phyloP scores from a whole-genome alignment of 2,797 vertebrate species.

The Falco berigora region DNA sequence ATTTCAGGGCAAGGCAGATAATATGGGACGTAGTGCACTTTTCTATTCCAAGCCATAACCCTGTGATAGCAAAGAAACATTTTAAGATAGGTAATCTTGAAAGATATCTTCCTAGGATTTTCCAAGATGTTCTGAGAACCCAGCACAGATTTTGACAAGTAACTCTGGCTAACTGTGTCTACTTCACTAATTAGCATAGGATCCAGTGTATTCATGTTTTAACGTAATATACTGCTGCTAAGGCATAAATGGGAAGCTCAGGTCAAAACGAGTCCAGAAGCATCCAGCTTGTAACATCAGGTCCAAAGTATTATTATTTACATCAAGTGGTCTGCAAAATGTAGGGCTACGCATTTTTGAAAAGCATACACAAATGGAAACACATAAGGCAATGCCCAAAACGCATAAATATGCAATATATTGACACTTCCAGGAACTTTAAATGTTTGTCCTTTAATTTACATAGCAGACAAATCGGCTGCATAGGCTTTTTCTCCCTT shows the following conservation, averaged over 20 bases:
- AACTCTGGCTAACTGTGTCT: background rate
- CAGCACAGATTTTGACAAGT: background rate
- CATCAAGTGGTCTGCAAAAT: background rate
- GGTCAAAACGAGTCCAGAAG: background rate
- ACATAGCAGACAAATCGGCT: background rate
- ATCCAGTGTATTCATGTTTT: background rate
- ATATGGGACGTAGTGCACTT: slow-evolving; percentile 39
- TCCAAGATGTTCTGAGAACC: background rate
- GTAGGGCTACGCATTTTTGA: background rate
- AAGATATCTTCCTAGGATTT: background rate
- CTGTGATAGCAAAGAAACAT: slow-evolving; percentile 3
- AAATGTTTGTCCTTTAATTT: background rate
- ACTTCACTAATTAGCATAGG: background rate
- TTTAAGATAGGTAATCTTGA: background rate
- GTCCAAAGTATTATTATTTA: background rate
- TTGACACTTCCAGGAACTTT: background rate
- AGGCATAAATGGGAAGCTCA: background rate
- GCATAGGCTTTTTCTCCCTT: background rate
- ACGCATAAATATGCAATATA: background rate
- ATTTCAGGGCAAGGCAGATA: slow-evolving; percentile 66
- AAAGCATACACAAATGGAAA: background rate
- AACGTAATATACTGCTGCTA: background rate
- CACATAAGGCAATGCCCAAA: background rate
- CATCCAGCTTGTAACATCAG: background rate
- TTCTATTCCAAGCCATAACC: background rate